Evolutionary conservation across 2,888 invertebrate species (phyloP), one percentile per base, ranked within the genome.

Genomic region (Diabrotica balteata): DNA sequence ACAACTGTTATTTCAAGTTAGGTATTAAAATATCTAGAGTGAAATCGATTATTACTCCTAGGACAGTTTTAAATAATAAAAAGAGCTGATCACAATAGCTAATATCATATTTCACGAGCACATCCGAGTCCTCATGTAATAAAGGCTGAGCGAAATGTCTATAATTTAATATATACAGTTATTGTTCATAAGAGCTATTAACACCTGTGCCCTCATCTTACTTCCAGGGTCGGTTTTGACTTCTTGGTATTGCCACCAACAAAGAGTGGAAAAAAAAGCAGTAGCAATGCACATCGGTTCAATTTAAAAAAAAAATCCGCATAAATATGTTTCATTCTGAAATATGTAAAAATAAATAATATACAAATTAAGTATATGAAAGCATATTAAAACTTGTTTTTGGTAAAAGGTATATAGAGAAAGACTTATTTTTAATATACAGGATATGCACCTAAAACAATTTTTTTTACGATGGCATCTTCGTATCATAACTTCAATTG

Each of bases 161-260:
- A 69, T 73, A 73, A 73, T 73, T 73, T 73, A 53, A 63, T 58
- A 55, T 22, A 59, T 66, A 67, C 73, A 69, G 71, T 73, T 71
- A 73, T 73, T 73, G 71, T 66, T 68, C 73, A 71, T 73, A 69
- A 73, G 70, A 64, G 69, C 67, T 64, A 63, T 65, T 63, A 67
- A 73, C 73, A 73, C 73, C 73, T 72, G 72, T 72, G 70, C 66
- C 65, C 62, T 67, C 42, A 45, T 44, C 50, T 54, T 54, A 54
- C 32, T 32, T 32, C 32, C 32, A 32, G 32, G 32, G 32, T 32
- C 32, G 10, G 47, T 47, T 10, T 47, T 47, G 47, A 6, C 47
- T 47, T 22, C 22, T 10, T 32, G 17, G 54, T 7, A 54, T 32
- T 32, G 32, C 43, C 54, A 22, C n/a, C n/a, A n/a, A 7, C n/a